Evolutionary conservation across 2,888 invertebrate species (phyloP), one percentile per base, ranked within the genome.

Genomic region (Cosmia trapezina): DNA sequence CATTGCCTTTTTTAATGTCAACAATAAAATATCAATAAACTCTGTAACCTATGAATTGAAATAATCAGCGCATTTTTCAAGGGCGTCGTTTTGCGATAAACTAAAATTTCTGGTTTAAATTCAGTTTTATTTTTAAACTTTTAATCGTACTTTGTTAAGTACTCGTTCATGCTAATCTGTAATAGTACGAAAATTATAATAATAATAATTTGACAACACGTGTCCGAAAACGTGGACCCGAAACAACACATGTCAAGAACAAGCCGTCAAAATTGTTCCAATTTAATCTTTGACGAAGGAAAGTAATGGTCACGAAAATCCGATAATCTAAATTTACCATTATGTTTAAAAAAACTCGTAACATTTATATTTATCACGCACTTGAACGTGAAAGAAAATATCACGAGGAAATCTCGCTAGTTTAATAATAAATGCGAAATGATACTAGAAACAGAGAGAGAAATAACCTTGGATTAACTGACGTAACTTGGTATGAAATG

Each of bases 311-410:
- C 53, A 54, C 3, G 7, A 54, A 65, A 41, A 41, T n/a, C 2
- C 14, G 19, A 12, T 19, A 22, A n/a, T 49, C 8, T 8, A 53
- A 47, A 22, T 53, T 19, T 9, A 33, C n/a, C 8, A 17, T 41
- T 41, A 12, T 37, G 28, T 56, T 51, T 47, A 0, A 5, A n/a
- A 51, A 68, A 51, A 62, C n/a, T 37, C 14, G 2, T 37, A 41
- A 45, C 14, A 43, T 51, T 67, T 47, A 56, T 56, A 60, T 67
- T 64, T 53, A 67, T 12, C 41, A 43, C 61, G 56, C 61, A 65
- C 43, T 64, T 72, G 67, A 72, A 64, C 49, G 19, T 37, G 43
- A 73, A 78, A 68, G 45, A 78, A 73, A 79, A 61, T 60, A 83
- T 73, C 56, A 54, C 47, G 64, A 68, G 61, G 43, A 79, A 80